Conservation (phyloP, 2,888 invertebrate genomes). For the Acronicta alni region DNA sequence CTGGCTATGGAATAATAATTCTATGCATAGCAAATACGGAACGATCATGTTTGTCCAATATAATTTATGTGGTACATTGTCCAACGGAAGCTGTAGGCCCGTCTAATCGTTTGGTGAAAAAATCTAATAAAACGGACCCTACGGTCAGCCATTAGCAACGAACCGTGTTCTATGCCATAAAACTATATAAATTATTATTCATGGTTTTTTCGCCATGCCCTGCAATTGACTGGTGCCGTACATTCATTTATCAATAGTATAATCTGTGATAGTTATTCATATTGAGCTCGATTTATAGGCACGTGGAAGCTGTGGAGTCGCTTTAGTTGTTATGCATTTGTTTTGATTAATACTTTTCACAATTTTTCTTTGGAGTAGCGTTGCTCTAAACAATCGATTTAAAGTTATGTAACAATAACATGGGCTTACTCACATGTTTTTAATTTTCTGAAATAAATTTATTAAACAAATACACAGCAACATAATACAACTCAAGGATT, state of each 20-base stretch:
- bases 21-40: conserved; percentile 73
- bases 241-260: conserved; percentile 84
- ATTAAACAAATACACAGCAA: no score
- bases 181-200: conserved; percentile 82
- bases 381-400: no score
- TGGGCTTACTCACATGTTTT: no score
- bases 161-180: conserved; percentile 78
- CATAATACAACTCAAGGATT: no score
- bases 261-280: conserved; percentile 86
- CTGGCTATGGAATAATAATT: conserved; percentile 51
- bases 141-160: conserved; percentile 79
- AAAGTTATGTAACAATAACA: no score
- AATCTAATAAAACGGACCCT: conserved; percentile 73
- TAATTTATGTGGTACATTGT: conserved; percentile 85
- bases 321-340: conserved; percentile 30
- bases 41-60: conserved; percentile 79
- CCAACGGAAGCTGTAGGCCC: conserved; percentile 84
- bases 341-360: conserved; percentile 17
- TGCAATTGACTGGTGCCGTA: conserved; percentile 75
- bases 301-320: conserved; percentile 67
- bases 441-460: no score
- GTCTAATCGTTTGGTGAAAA: conserved; percentile 84
- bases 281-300: conserved; percentile 76
- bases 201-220: conserved; percentile 73
- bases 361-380: no score